Evolutionary conservation across 2,888 invertebrate genomes (phyloP).

Genomic region (Agonopterix arenella): DNA sequence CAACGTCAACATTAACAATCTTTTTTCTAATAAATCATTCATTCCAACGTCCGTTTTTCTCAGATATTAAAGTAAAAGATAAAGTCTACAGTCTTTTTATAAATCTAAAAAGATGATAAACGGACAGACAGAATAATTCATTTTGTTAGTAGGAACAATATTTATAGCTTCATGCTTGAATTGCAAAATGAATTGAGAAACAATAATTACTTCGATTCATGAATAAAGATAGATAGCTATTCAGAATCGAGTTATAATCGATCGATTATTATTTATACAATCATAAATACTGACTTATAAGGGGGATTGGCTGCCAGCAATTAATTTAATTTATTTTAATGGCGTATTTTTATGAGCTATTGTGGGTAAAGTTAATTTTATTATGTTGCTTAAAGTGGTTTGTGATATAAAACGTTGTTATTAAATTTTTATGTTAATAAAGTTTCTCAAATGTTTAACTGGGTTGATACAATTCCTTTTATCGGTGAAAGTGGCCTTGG

Average conservation of each 20-base stretch:
- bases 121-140: background rate
- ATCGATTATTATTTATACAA: constrained; percentile 20
- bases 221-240: constrained; percentile 25
- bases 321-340: constrained; percentile 11
- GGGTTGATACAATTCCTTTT: too few relatives aligned
- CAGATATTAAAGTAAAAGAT: too few relatives aligned
- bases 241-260: constrained; percentile 20
- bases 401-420: too few relatives aligned
- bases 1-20: too few relatives aligned
- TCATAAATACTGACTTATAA: constrained; percentile 19
- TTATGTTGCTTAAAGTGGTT: background rate
- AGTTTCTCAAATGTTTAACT: too few relatives aligned
- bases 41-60: too few relatives aligned
- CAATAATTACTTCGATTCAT: constrained; percentile 21
- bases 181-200: constrained; percentile 13
- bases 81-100: too few relatives aligned
- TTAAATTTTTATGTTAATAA: background rate
- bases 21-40: too few relatives aligned
- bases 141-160: background rate
- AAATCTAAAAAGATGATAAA: background rate
- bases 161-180: constrained; percentile 18
- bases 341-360: constrained; percentile 5
- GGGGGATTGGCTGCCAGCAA: constrained; percentile 15
- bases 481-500: too few relatives aligned
- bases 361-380: constrained; percentile 1